Evolutionary conservation across 2,888 invertebrate species (phyloP).

Genomic region (Frankliniella fusca): DNA sequence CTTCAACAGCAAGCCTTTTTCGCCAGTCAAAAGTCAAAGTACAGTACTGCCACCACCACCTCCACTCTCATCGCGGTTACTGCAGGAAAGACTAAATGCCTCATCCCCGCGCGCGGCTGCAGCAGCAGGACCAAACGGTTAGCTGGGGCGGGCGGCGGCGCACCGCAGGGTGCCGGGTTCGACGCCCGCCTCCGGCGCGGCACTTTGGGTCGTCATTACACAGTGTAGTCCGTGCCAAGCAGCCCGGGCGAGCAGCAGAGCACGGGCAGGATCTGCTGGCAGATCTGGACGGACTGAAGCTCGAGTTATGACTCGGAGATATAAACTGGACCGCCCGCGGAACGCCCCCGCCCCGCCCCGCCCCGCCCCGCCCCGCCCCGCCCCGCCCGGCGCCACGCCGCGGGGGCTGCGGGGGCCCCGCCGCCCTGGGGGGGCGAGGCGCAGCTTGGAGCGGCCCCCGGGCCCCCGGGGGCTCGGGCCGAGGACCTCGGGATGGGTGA

Average conservation of each 20-base stretch:
- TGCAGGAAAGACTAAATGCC: neutral
- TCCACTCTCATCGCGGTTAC: neutral
- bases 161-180: neutral
- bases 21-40: no score
- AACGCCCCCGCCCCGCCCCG: neutral
- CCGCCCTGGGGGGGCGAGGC: neutral
- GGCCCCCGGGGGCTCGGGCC: no score
- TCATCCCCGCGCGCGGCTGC: no score
- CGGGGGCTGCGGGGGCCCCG: constrained; percentile 2
- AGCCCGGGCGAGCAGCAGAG: neutral
- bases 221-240: neutral
- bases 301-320: constrained; percentile 13
- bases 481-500: neutral
- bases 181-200: constrained; percentile 4
- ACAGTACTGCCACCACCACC: no score
- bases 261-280: neutral
- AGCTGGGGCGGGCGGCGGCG: neutral
- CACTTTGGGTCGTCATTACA: neutral
- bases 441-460: no score
- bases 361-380: neutral
- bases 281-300: constrained; percentile 13
- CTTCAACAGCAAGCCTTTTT: no score
- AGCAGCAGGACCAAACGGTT: no score
- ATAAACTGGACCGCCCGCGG: constrained; percentile 14
- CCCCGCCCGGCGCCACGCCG: neutral